Base-by-base conservation (phyloP, 2,113 vertebrate genomes). In the Neogale vison region DNA sequence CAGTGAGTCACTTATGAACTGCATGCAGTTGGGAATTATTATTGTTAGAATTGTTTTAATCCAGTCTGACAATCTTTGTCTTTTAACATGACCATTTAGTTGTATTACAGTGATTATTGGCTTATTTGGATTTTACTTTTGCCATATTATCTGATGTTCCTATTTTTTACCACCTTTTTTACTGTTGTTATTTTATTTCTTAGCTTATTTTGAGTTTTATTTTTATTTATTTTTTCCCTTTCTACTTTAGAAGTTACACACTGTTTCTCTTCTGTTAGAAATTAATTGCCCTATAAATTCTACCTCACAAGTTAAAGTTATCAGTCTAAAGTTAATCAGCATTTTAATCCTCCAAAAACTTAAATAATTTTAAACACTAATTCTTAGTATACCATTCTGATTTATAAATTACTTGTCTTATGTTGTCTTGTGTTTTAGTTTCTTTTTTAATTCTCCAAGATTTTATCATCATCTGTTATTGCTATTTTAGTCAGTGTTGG, bases 311-410 rank as follows among this genome's bases (percentile, higher is more conserved):
- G 10, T 84, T 95, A 88, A 90, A 90, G 29, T 81, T 45, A 31
- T 91, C 89, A 85, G 8, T 94, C n/a, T 83, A 76, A 93, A 95
- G 52, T 13, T 83, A 3, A 85, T 89, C 34, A 55, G 9, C 72
- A 45, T 97, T 47, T 97, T 79, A 97, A 91, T 76, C n/a, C 2
- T 79, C 65, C 5, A 90, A 81, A 86, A 76, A 57, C 26, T 71
- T 34, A 95, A 69, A 94, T 29, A 17, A 57, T 59, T 87, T 94
- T 23, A 36, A 92, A 86, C 55, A 79, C 36, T 74, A 96, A 83
- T 18, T 63, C 14, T 84, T 45, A 97, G 31, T 24, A 91, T 45
- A 71, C 23, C n/a, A 1, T 95, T 65, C 9, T 69, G 63, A 39
- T 89, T 87, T 94, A 20, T 59, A 63, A 42, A 59, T 69, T 84